Evolutionary conservation across 2,888 invertebrate genomes (phyloP).

Genomic region (Anorthoa munda): DNA sequence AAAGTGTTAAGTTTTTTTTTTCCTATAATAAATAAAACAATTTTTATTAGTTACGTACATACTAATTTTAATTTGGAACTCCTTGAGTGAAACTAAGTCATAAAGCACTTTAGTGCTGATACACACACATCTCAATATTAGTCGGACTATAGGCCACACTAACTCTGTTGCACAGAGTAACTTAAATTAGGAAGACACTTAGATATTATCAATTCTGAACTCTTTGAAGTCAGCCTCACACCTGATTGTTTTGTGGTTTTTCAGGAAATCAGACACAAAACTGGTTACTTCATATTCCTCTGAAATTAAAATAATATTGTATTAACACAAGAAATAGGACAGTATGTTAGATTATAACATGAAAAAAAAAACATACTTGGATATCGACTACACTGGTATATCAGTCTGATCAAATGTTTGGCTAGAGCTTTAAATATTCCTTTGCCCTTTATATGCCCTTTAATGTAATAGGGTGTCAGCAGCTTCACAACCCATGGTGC

Average conservation of each 20-base stretch:
- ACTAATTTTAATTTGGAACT: conserved; percentile 37
- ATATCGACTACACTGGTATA: conserved; percentile 90
- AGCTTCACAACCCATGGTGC: conserved; percentile 92
- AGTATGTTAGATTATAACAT: neutral
- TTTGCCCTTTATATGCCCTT: conserved; percentile 91
- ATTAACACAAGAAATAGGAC: neutral
- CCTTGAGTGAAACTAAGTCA: neutral
- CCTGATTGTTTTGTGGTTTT: conserved; percentile 87
- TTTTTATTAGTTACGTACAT: neutral
- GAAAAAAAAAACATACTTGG: conserved; percentile 81
- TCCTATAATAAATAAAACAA: conserved; percentile 12
- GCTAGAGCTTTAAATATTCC: conserved; percentile 92
- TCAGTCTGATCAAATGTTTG: conserved; percentile 91
- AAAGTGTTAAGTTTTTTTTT: conserved; percentile 22
- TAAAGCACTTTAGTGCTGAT: conserved; percentile 25
- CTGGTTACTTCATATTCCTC: conserved; percentile 89
- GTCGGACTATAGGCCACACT: conserved; percentile 15
- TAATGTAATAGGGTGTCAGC: conserved; percentile 92
- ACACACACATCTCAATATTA: conserved; percentile 3
- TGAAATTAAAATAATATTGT: conserved; percentile 77
- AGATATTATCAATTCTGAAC: conserved; percentile 83
- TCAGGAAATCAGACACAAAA: conserved; percentile 89
- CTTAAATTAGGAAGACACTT: conserved; percentile 10
- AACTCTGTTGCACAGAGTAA: conserved; percentile 27
- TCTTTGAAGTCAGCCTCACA: conserved; percentile 89